phyloP scores from a whole-genome alignment of 2,113 vertebrate genomes.

The Mesembrinibis cayennensis region DNA sequence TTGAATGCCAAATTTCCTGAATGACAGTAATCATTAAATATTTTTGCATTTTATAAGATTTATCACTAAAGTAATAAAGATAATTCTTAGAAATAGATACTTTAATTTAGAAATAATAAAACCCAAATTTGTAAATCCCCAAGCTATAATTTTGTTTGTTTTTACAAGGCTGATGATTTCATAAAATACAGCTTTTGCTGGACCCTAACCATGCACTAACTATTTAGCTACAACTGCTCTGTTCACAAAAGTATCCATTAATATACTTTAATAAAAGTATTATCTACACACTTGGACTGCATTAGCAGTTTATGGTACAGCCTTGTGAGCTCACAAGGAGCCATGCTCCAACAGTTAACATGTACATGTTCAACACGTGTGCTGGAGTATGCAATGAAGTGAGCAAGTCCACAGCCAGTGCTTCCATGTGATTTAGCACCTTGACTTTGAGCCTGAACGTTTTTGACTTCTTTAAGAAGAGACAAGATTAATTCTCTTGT shows the following conservation, averaged over 20 bases:
- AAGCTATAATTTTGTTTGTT: neutral
- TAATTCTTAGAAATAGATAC: neutral
- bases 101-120: neutral
- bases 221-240: neutral
- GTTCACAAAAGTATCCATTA: neutral
- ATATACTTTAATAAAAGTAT: neutral
- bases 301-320: neutral
- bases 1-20: neutral
- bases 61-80: neutral
- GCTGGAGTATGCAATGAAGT: neutral
- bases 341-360: neutral
- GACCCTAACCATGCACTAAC: neutral
- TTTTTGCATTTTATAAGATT: neutral
- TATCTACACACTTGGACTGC: neutral
- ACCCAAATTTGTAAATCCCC: neutral
- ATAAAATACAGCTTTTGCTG: neutral
- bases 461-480: neutral
- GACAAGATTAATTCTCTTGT: neutral
- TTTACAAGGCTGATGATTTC: neutral
- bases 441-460: neutral
- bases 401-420: neutral
- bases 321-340: neutral
- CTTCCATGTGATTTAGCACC: neutral
- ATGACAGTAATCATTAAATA: neutral
- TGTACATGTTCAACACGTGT: rapidly evolving